Conservation (phyloP, 2,113 vertebrate genomes). For the Lepus timidus region DNA sequence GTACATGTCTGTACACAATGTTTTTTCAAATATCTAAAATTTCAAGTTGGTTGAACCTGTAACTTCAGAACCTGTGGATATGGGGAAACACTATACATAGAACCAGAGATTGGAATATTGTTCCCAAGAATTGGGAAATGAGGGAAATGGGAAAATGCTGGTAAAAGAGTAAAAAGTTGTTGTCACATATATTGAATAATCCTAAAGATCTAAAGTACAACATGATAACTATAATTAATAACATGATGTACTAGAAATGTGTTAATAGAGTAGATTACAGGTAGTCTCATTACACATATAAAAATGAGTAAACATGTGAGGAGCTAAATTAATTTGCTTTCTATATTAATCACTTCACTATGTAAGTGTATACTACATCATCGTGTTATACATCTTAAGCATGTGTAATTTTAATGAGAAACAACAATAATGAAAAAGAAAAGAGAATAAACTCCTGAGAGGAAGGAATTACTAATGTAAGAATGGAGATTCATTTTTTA, state of each 20-base stretch:
- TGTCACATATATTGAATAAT: not conserved
- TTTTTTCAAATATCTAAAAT: not conserved
- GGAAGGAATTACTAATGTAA: not conserved
- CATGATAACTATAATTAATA: not conserved
- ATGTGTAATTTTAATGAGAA: not conserved
- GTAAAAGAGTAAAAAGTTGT: not conserved
- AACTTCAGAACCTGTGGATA: not conserved
- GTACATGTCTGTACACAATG: too few relatives aligned
- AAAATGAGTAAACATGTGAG: not conserved
- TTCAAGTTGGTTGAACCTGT: not conserved
- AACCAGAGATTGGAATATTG: not conserved
- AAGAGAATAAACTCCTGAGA: not conserved
- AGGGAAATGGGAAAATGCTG: not conserved
- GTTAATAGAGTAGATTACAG: not conserved
- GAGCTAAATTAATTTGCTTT: not conserved
- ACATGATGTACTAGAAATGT: not conserved
- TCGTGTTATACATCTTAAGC: not conserved
- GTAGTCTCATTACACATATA: not conserved
- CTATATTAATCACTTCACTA: not conserved
- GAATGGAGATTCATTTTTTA: not conserved
- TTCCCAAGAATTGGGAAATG: not conserved
- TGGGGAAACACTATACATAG: accelerated
- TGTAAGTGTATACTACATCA: not conserved
- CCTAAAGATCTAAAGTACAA: not conserved
- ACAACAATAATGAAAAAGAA: not conserved